A percentile compares a stretch with the other conserved stretches of the same genome.
Evolutionary conservation across 2,888 invertebrate genomes (phyloP).

Genomic region (Eurois occulta): DNA sequence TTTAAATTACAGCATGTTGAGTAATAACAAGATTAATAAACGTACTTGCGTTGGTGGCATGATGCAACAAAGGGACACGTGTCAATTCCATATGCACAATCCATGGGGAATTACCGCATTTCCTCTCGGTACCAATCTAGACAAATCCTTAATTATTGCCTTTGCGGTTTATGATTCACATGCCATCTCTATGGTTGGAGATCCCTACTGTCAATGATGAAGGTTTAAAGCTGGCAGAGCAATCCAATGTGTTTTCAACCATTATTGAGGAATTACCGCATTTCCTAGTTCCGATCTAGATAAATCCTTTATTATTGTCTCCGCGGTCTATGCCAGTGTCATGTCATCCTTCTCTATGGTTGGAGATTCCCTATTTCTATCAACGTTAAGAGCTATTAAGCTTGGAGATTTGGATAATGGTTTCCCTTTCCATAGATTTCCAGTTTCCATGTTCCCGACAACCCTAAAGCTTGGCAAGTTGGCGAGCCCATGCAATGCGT

Average conservation of each 20-base stretch:
- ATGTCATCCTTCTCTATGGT: neutral
- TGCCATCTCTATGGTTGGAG: neutral
- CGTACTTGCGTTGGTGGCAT: slow-evolving; percentile 19
- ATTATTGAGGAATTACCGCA: slow-evolving; percentile 18
- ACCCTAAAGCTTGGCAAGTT: slow-evolving; percentile 49
- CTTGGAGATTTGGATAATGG: neutral
- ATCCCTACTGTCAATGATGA: neutral
- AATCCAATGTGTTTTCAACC: neutral
- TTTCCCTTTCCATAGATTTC: neutral
- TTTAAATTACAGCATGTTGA: slow-evolving; percentile 29
- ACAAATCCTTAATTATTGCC: slow-evolving; percentile 1
- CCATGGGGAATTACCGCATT: slow-evolving; percentile 28
- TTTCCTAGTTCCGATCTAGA: neutral
- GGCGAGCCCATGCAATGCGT: slow-evolving; percentile 49
- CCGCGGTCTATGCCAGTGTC: slow-evolving; percentile 13
- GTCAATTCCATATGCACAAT: neutral
- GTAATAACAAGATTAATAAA: slow-evolving; percentile 35
- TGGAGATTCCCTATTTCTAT: neutral
- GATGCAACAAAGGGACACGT: slow-evolving; percentile 19
- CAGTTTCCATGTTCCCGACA: slow-evolving; percentile 31
- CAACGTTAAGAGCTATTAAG: neutral
- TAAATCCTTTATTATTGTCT: slow-evolving; percentile 7
- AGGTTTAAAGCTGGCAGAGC: neutral
- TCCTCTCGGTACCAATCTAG: neutral
- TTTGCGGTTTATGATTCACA: slow-evolving; percentile 16